Evolutionary conservation across 2,113 vertebrate genomes (phyloP).

Genomic region (Galemys pyrenaicus): DNA sequence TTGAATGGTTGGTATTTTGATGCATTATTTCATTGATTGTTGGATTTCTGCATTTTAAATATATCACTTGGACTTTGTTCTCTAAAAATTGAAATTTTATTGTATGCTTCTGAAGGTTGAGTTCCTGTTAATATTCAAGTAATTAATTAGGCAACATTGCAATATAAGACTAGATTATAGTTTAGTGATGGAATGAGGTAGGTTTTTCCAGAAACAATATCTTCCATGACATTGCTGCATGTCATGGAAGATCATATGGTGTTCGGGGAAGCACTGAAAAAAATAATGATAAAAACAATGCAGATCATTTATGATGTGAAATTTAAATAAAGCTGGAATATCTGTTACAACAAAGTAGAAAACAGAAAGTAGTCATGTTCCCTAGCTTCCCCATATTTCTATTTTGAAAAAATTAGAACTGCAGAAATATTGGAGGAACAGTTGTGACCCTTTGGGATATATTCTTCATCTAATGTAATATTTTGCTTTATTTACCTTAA

Average conservation of each 20-base stretch:
- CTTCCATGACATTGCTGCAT: neutral
- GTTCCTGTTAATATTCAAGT: neutral
- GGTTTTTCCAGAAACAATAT: neutral
- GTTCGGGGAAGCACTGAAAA: neutral
- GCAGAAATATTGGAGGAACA: neutral
- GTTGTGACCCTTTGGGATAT: neutral
- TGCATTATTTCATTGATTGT: neutral
- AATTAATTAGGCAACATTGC: neutral
- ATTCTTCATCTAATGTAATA: neutral
- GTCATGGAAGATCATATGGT: neutral
- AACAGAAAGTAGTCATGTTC: neutral
- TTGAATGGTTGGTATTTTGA: neutral
- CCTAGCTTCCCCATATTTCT: neutral
- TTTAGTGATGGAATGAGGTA: neutral
- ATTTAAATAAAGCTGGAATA: constrained; percentile 1
- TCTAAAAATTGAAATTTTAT: constrained; percentile 44
- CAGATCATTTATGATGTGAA: neutral
- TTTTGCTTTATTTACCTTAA: neutral
- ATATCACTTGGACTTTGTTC: neutral
- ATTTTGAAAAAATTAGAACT: neutral
- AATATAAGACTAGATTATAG: neutral
- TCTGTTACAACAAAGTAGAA: neutral
- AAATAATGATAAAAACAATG: neutral
- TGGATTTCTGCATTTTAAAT: neutral
- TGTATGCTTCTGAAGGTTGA: constrained; percentile 45